Percentiles rank a stretch among this genome's conserved stretches.
These are phyloP conservation scores for Zaprionus tsacasi DNA, from an alignment of 1,140 invertebrate species.

Conservation along the genomic window DNA sequence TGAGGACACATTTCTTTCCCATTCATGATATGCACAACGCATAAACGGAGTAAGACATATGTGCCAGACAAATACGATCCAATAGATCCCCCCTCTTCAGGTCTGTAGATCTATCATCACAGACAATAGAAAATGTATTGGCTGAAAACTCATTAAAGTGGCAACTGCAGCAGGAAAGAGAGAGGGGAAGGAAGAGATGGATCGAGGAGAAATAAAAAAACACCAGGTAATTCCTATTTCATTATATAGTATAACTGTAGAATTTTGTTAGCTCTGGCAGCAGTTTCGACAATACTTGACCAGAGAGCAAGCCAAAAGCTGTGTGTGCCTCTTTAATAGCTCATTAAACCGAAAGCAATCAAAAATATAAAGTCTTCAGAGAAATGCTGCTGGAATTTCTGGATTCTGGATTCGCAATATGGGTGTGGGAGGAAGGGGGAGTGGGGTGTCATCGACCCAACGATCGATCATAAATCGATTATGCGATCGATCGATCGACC, in stretches of 20 bases:
- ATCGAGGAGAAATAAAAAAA: conserved; percentile 20
- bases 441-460: background rate
- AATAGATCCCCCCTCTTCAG: background rate
- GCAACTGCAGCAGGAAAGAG: background rate
- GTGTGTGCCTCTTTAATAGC: conserved; percentile 41
- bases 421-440: no score
- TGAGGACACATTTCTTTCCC: no score
- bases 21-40: no score
- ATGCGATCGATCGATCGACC: conserved; percentile 8
- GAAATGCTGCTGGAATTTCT: conserved; percentile 37
- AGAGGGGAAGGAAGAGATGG: background rate
- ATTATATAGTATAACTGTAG: conserved; percentile 37
- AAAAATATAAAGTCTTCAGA: conserved; percentile 61
- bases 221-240: conserved; percentile 29
- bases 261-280: conserved; percentile 50
- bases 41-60: no score
- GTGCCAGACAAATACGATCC: conserved; percentile 30
- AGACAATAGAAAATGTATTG: background rate
- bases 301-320: conserved; percentile 42
- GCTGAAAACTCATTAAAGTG: conserved; percentile 39
- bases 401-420: background rate
- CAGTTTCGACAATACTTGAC: background rate
- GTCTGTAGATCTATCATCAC: background rate
- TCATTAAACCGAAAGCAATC: conserved; percentile 22
- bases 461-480: background rate